phyloP scores from a whole-genome alignment of 1,140 invertebrate species.

The Leptinotarsa texana region DNA sequence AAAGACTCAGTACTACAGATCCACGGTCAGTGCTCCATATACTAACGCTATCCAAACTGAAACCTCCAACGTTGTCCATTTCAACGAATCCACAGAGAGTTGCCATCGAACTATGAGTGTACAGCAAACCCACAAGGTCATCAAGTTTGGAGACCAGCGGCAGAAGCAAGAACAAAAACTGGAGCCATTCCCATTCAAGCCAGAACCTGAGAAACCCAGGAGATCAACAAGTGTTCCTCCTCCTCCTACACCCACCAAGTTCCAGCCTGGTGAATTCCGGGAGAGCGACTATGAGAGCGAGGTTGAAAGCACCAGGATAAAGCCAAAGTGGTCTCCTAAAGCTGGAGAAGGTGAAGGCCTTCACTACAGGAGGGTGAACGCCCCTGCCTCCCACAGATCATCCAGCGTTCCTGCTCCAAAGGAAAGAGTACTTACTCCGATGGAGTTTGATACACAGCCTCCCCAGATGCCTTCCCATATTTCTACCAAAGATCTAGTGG shows the following conservation, averaged over 20 bases:
- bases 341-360: constrained; percentile 63
- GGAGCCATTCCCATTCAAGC: constrained; percentile 59
- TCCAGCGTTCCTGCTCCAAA: constrained; percentile 57
- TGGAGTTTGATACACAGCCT: constrained; percentile 66
- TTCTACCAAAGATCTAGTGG: constrained; percentile 39
- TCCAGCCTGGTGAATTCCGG: constrained; percentile 67
- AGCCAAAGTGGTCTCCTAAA: constrained; percentile 65
- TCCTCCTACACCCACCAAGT: constrained; percentile 67
- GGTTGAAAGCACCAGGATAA: constrained; percentile 63
- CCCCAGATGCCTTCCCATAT: constrained; percentile 53
- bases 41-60: constrained; percentile 67
- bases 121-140: constrained; percentile 69
- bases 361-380: constrained; percentile 64
- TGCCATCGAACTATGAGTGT: constrained; percentile 67
- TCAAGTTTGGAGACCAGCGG: constrained; percentile 65
- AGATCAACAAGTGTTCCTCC: constrained; percentile 54
- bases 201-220: constrained; percentile 52
- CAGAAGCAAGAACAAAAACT: constrained; percentile 48
- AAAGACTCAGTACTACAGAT: constrained; percentile 58
- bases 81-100: constrained; percentile 70
- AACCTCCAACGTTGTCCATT: constrained; percentile 68
- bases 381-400: constrained; percentile 57
- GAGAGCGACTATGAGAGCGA: constrained; percentile 77
- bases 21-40: constrained; percentile 60
- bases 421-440: constrained; percentile 61